Evolutionary conservation across 2,113 vertebrate genomes (phyloP).

Genomic region (Pygoscelis adeliae): DNA sequence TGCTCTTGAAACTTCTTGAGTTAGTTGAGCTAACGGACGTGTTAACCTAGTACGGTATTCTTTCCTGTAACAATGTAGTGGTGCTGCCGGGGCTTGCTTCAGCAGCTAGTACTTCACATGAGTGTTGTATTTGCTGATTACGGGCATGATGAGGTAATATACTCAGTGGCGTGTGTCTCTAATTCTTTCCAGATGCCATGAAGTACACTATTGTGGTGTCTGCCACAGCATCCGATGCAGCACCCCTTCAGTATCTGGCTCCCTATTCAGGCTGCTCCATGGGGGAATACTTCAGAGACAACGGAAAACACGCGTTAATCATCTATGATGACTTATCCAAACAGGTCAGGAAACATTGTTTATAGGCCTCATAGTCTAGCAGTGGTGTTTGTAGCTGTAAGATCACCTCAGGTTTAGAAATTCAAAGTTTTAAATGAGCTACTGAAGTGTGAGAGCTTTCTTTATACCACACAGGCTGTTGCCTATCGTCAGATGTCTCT

Average conservation of each 20-base stretch:
- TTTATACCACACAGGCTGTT: constrained; percentile 81
- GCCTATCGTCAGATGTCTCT: constrained; percentile 99
- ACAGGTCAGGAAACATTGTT: constrained; percentile 79
- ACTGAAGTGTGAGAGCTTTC: neutral
- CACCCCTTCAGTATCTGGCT: constrained; percentile 96
- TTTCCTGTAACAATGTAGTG: accelerated
- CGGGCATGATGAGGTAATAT: accelerated
- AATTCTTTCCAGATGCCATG: constrained; percentile 86
- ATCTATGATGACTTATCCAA: constrained; percentile 99
- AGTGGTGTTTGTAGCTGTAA: neutral
- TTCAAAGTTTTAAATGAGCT: accelerated
- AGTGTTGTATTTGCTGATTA: accelerated
- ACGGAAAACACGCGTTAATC: constrained; percentile 95
- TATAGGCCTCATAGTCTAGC: accelerated
- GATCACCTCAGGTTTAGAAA: neutral
- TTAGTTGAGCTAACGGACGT: accelerated
- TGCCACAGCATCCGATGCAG: constrained; percentile 95
- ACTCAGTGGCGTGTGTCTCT: neutral
- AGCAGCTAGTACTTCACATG: accelerated
- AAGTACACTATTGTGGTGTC: constrained; percentile 99
- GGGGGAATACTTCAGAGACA: constrained; percentile 98
- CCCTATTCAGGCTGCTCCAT: constrained; percentile 98
- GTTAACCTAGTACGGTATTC: accelerated
- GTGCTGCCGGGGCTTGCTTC: neutral
- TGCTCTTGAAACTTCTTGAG: neutral